Evolutionary conservation across 1,140 invertebrate genomes (phyloP).

Genomic region (Brachionus manjavacas): DNA sequence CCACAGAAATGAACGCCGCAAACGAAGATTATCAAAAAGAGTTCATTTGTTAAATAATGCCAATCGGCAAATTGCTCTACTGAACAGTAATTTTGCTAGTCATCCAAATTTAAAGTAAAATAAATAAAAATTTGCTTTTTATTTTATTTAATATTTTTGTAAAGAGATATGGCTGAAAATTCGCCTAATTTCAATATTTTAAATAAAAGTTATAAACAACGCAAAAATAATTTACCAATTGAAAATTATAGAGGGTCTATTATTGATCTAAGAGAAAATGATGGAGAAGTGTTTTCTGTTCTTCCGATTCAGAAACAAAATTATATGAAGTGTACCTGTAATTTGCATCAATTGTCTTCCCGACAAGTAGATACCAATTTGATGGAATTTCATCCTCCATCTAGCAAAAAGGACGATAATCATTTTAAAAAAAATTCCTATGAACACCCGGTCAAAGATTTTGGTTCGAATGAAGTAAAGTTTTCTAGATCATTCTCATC

Average conservation of each 20-base stretch:
- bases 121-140: neutral
- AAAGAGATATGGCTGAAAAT: neutral
- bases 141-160: neutral
- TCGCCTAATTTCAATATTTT: neutral
- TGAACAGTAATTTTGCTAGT: neutral
- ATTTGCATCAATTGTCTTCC: neutral
- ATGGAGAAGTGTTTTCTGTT: neutral
- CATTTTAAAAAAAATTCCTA: neutral
- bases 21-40: neutral
- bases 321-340: neutral
- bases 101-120: neutral
- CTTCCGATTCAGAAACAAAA: neutral
- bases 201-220: neutral
- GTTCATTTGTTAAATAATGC: neutral
- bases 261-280: neutral
- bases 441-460: neutral
- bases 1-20: slow-evolving; percentile 2
- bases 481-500: neutral
- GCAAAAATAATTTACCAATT: neutral
- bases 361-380: neutral
- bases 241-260: neutral
- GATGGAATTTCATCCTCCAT: neutral
- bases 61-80: neutral
- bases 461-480: neutral
- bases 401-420: neutral